Percentiles rank a stretch among this genome's conserved stretches.
Evolutionary conservation across 1,140 invertebrate genomes (phyloP).

Genomic region (Rhopalosiphum padi): DNA sequence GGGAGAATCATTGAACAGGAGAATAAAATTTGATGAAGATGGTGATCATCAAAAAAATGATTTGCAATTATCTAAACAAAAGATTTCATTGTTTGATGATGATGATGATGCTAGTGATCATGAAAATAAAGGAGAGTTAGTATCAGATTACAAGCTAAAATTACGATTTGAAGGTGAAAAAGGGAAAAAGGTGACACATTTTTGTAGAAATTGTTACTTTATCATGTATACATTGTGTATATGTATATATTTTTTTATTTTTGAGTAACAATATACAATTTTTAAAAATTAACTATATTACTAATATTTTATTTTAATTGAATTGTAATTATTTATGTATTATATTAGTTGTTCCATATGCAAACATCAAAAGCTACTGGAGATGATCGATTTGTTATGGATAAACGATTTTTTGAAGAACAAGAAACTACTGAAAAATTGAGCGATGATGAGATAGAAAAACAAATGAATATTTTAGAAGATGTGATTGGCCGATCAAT

Average conservation of each 20-base stretch:
- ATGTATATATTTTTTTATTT: neutral
- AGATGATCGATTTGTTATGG: slow-evolving; percentile 43
- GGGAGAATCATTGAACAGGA: slow-evolving; percentile 45
- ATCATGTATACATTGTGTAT: neutral
- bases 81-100: slow-evolving; percentile 34
- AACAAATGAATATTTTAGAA: slow-evolving; percentile 57
- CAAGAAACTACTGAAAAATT: slow-evolving; percentile 52
- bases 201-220: neutral
- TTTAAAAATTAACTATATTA: too few relatives aligned
- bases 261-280: neutral
- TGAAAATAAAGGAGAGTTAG: slow-evolving; percentile 26
- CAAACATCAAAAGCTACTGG: slow-evolving; percentile 49
- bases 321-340: neutral
- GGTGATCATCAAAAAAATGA: neutral
- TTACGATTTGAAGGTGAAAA: slow-evolving; percentile 45
- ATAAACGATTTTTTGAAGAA: slow-evolving; percentile 51
- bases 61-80: slow-evolving; percentile 9
- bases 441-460: slow-evolving; percentile 49
- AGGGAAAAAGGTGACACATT: slow-evolving; percentile 30
- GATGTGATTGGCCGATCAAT: slow-evolving; percentile 36
- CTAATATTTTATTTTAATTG: neutral
- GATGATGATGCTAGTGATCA: neutral
- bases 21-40: slow-evolving; percentile 51
- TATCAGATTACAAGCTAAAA: slow-evolving; percentile 34
- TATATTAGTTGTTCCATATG: slow-evolving; percentile 43